A percentile compares a stretch with the other conserved stretches of the same genome.
These are phyloP conservation scores for Leptopilina myrica DNA, from an alignment of 2,888 invertebrate species.

Conservation along the genomic window DNA sequence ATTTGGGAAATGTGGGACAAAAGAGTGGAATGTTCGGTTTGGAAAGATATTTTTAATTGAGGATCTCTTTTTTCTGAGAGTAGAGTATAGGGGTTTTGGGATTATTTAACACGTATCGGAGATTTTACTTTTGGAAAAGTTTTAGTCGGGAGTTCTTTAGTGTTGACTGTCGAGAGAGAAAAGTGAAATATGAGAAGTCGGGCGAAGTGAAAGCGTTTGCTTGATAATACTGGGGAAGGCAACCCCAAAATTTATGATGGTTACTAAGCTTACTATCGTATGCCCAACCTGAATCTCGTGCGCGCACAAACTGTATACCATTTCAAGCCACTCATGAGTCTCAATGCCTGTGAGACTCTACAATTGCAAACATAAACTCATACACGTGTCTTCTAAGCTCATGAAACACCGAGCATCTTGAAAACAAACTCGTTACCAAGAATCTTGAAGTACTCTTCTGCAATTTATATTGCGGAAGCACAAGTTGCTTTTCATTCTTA, in stretches of 20 bases:
- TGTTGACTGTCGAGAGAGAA: background rate
- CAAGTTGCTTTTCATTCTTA: background rate
- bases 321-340: slow-evolving; percentile 21
- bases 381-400: slow-evolving; percentile 25
- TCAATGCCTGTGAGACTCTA: slow-evolving; percentile 17
- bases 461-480: slow-evolving; percentile 39
- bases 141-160: background rate
- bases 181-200: slow-evolving; percentile 44
- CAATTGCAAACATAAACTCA: slow-evolving; percentile 23
- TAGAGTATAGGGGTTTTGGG: background rate
- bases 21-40: background rate
- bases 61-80: background rate
- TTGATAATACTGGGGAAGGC: slow-evolving; percentile 57
- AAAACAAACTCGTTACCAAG: slow-evolving; percentile 44
- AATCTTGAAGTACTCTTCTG: slow-evolving; percentile 7
- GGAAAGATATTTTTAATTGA: background rate
- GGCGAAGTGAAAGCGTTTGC: slow-evolving; percentile 52
- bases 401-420: slow-evolving; percentile 39
- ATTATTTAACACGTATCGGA: background rate
- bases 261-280: slow-evolving; percentile 66
- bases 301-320: slow-evolving; percentile 59
- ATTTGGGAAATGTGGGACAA: background rate
- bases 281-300: slow-evolving; percentile 64
- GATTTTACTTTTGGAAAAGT: background rate
- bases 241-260: slow-evolving; percentile 67